Conservation (phyloP, 2,113 vertebrate genomes). For the Muntiacus reevesi region DNA sequence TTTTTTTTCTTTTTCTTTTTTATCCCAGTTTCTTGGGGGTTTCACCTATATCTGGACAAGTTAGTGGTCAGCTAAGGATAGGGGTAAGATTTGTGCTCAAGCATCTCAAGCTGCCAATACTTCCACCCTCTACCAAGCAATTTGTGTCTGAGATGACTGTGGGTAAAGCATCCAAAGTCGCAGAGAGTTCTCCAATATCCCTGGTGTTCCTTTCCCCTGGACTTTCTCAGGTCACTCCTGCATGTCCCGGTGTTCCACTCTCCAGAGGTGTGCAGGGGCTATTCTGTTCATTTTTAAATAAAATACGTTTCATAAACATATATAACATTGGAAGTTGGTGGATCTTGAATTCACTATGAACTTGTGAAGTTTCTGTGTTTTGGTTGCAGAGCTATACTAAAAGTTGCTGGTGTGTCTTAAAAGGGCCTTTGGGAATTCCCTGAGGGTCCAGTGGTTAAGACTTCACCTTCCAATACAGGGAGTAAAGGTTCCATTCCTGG, state of each 20-base stretch:
- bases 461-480: neutral
- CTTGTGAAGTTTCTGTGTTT: neutral
- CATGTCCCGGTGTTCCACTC: neutral
- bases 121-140: neutral
- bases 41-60: neutral
- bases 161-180: neutral
- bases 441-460: neutral
- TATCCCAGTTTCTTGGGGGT: neutral
- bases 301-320: neutral
- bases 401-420: neutral
- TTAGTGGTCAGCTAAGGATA: neutral
- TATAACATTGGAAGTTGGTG: neutral
- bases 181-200: neutral
- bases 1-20: constrained; percentile 10
- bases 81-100: neutral
- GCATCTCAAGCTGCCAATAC: neutral
- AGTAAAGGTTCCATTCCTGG: neutral
- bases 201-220: too few species aligned
- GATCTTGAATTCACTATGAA: neutral
- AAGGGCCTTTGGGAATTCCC: neutral
- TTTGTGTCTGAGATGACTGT: neutral
- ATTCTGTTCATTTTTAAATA: neutral
- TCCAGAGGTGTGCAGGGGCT: neutral
- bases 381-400: neutral
- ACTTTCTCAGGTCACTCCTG: neutral